Evolutionary conservation across 2,888 invertebrate species (phyloP).

Genomic region (Cepaea hortensis): DNA sequence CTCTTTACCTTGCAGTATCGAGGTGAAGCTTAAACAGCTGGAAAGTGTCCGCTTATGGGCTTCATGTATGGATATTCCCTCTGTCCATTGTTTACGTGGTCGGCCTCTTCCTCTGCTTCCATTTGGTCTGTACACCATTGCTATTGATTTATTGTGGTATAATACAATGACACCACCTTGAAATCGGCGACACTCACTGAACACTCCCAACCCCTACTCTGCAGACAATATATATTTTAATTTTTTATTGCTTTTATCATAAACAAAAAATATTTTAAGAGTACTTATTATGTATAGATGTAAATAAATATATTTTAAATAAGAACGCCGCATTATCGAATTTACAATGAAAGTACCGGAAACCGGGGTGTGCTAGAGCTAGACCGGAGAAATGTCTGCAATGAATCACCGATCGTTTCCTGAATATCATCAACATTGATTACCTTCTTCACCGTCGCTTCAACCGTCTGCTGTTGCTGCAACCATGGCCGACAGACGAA

Average conservation of each 20-base stretch:
- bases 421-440: conserved; percentile 38
- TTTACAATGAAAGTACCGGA: background rate
- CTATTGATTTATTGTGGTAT: too few species aligned
- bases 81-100: too few species aligned
- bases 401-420: conserved; percentile 25
- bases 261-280: background rate
- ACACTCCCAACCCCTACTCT: background rate
- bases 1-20: too few species aligned
- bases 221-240: background rate
- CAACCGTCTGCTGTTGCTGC: background rate
- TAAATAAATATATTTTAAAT: background rate
- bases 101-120: too few species aligned
- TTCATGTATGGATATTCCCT: too few species aligned
- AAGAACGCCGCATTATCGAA: background rate
- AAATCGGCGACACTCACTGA: too few species aligned
- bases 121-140: background rate
- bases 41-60: too few species aligned
- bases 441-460: background rate
- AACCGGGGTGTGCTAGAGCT: background rate
- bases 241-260: background rate
- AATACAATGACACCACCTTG: too few species aligned
- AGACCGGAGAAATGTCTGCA: background rate
- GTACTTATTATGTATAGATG: background rate
- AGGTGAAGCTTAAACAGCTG: too few species aligned
- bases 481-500: conserved; percentile 72